These are phyloP conservation scores for Hylomyscus alleni DNA, from an alignment of 2,797 vertebrate species.

Conservation along the genomic window DNA sequence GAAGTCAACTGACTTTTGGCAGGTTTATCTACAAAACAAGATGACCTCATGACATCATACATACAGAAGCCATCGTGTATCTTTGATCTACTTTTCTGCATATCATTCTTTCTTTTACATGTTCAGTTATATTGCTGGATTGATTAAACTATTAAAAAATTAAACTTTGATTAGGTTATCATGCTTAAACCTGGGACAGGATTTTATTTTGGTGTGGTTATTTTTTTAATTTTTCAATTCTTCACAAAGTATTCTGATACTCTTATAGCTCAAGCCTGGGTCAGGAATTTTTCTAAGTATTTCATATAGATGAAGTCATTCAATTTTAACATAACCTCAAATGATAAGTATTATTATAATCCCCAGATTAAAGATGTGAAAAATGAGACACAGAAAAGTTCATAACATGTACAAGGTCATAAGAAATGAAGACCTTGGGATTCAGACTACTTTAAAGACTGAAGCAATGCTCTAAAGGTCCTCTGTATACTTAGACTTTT, in stretches of 20 bases:
- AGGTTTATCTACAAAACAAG: background rate
- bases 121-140: background rate
- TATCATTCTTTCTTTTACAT: conserved; percentile 26
- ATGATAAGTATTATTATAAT: background rate
- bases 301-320: conserved; percentile 37
- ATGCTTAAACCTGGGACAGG: background rate
- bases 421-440: conserved; percentile 22
- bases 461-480: conserved; percentile 14
- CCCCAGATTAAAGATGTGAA: background rate
- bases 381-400: background rate
- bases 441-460: conserved; percentile 10
- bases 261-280: background rate
- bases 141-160: conserved; percentile 28
- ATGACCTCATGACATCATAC: background rate
- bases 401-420: background rate
- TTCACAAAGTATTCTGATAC: conserved; percentile 29
- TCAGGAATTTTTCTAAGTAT: background rate
- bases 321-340: conserved; percentile 20
- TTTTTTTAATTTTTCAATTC: conserved; percentile 46
- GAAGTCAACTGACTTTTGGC: background rate
- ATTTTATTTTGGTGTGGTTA: background rate
- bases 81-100: background rate
- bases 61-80: background rate
- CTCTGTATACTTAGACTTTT: background rate
- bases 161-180: background rate